Base-by-base conservation (phyloP, 2,797 vertebrate species). In the Mastacembelus armatus region DNA sequence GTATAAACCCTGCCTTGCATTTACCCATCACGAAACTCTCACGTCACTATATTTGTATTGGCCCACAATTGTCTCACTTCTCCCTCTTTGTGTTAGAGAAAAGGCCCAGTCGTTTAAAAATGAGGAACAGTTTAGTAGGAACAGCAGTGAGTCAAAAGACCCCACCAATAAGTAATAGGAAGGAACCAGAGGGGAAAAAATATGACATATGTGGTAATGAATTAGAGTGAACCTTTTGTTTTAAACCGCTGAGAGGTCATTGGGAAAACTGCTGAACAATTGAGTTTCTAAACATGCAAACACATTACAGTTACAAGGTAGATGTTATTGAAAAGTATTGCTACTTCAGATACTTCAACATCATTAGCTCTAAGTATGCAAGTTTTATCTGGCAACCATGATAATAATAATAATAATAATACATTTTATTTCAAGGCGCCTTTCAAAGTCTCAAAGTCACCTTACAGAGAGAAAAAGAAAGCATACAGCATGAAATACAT, bases 171-270 rank as follows among this genome's bases (percentile, higher is more conserved):
- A 78, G 73, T 42, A 80, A 71, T 35, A 70, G 81, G 76, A 86
- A 86, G 71, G 70, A 85, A 85, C n/a, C 47, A 35, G 33, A 40
- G 24, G 35, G 61, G 50, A 78, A 62, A n/a, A 80, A 78, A 66
- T 62, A 43, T 65, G 36, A 72, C 43, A 43, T 47, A 16, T 24
- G 14, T 19, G 30, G 49, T 36, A 70, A 77, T 60, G 56, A 80
- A 73, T 66, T 66, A 77, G 50, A 84, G 59, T 73, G 49, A n/a
- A 85, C 59, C 82, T 66, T 85, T 88, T 86, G 74, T 88, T 80
- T 81, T 60, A 57, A 71, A 58, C 49, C 68, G 76, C 74, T 85
- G 77, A 74, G 61, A 54, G 51, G 48, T 79, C 24, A 75, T 58
- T 74, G 36, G 44, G 63, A 80, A 63, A 83, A 61, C 10, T 63